A percentile compares a stretch with the other conserved stretches of the same genome.
These are phyloP conservation scores for Rana temporaria DNA, from an alignment of 2,113 vertebrate species.

Conservation along the genomic window DNA sequence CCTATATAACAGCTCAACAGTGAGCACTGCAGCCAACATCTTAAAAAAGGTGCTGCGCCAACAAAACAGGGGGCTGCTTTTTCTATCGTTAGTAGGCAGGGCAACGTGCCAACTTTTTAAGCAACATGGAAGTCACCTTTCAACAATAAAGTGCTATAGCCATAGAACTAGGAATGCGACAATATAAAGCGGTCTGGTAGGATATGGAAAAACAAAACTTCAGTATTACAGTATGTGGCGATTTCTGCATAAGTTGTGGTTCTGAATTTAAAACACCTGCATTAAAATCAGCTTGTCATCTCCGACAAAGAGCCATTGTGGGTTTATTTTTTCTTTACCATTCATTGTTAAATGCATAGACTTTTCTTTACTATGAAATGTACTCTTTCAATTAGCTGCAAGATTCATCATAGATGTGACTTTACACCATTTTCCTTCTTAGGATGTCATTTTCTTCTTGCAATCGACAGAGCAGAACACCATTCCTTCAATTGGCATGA, in stretches of 20 bases:
- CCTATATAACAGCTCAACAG: too few relatives aligned
- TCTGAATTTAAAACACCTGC: background rate
- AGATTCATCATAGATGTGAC: background rate
- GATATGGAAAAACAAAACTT: background rate
- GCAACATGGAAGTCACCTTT: too few relatives aligned
- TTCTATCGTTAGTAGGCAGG: too few relatives aligned
- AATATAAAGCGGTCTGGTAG: background rate
- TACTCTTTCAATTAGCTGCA: constrained; percentile 34
- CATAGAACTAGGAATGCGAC: background rate
- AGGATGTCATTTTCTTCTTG: constrained; percentile 87
- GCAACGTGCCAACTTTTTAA: too few relatives aligned
- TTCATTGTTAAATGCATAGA: background rate
- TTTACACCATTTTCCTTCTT: constrained; percentile 36
- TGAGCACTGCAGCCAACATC: too few relatives aligned
- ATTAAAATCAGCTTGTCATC: background rate
- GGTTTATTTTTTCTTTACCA: background rate
- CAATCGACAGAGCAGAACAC: constrained; percentile 94
- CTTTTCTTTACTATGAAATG: background rate
- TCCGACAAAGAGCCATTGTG: background rate
- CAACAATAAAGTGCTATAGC: constrained; percentile 20
- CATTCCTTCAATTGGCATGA: constrained; percentile 88
- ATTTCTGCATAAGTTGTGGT: background rate
- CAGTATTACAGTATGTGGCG: background rate
- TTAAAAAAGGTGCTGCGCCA: too few relatives aligned
- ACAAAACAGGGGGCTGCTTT: too few relatives aligned